phyloP scores from a whole-genome alignment of 2,888 invertebrate species.

The Ormyrus thymus region DNA sequence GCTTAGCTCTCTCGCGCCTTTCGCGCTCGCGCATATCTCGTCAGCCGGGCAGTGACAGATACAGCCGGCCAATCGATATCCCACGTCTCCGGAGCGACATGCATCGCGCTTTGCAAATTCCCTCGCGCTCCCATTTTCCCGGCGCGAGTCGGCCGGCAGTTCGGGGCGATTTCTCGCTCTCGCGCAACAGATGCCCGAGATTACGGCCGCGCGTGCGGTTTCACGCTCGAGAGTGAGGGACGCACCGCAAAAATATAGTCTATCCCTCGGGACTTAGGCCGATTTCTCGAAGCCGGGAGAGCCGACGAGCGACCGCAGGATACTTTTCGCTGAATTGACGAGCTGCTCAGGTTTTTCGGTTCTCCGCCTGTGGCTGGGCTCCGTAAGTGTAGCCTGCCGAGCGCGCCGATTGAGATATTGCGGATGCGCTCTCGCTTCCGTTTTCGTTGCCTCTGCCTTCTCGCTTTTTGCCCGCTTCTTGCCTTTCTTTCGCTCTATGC shows the following conservation, averaged over 20 bases:
- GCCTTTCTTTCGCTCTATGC: conserved; percentile 9
- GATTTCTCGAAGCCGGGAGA: conserved; percentile 56
- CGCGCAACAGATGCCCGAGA: conserved; percentile 32
- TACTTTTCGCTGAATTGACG: conserved; percentile 47
- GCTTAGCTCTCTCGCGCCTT: conserved; percentile 24
- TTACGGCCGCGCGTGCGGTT: conserved; percentile 60
- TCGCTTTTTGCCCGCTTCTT: conserved; percentile 37
- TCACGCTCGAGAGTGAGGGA: conserved; percentile 62
- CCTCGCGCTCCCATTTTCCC: conserved; percentile 11
- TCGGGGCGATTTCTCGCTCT: conserved; percentile 32
- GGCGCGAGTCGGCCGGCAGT: conserved; percentile 14
- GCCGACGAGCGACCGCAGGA: conserved; percentile 57
- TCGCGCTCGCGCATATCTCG: conserved; percentile 33
- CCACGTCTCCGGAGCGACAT: background rate
- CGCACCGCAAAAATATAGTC: conserved; percentile 56
- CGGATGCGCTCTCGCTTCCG: conserved; percentile 30
- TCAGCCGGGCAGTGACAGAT: conserved; percentile 30
- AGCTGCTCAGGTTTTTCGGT: conserved; percentile 14
- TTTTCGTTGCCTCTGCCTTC: background rate
- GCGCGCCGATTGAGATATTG: conserved; percentile 45
- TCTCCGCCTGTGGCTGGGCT: conserved; percentile 26
- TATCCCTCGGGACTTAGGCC: conserved; percentile 45
- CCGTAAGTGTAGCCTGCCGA: conserved; percentile 48
- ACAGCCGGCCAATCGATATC: conserved; percentile 45
- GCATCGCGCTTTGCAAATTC: conserved; percentile 21